Evolutionary conservation across 2,797 vertebrate genomes (phyloP).

Genomic region (Alcedo atthis): DNA sequence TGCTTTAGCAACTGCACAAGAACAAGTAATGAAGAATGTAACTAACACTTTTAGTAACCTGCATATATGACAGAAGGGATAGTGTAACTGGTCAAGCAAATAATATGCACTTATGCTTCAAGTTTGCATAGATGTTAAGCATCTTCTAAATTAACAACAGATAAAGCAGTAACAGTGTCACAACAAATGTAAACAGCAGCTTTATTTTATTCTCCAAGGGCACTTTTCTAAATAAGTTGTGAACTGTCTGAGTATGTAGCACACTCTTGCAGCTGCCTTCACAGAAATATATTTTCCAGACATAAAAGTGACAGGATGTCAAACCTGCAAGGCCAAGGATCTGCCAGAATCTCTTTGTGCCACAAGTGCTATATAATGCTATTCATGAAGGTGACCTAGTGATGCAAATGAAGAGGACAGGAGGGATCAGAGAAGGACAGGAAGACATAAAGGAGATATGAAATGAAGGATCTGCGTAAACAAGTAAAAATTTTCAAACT

Average conservation of each 20-base stretch:
- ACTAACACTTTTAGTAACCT: not conserved
- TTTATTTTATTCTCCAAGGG: not conserved
- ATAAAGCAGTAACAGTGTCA: not conserved
- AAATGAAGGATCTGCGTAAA: not conserved
- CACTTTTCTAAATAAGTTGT: not conserved
- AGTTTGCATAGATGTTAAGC: not conserved
- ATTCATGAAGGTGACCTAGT: not conserved
- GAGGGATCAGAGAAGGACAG: not conserved
- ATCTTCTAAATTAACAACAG: not conserved
- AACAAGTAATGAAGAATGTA: conserved; percentile 6
- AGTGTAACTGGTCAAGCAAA: not conserved
- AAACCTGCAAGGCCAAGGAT: not conserved
- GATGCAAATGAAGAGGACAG: not conserved
- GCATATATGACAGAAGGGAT: not conserved
- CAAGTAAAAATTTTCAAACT: not conserved
- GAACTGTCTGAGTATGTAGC: not conserved
- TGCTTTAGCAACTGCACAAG: not conserved
- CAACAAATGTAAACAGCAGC: not conserved
- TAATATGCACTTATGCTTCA: not conserved
- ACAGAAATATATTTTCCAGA: not conserved
- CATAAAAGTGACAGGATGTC: not conserved
- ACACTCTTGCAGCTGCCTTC: not conserved
- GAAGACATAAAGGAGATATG: not conserved
- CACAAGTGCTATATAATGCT: not conserved
- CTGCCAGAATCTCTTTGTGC: not conserved